These are phyloP conservation scores for Lithobates sylvaticus DNA, from an alignment of 2,797 vertebrate genomes.

Conservation along the genomic window DNA sequence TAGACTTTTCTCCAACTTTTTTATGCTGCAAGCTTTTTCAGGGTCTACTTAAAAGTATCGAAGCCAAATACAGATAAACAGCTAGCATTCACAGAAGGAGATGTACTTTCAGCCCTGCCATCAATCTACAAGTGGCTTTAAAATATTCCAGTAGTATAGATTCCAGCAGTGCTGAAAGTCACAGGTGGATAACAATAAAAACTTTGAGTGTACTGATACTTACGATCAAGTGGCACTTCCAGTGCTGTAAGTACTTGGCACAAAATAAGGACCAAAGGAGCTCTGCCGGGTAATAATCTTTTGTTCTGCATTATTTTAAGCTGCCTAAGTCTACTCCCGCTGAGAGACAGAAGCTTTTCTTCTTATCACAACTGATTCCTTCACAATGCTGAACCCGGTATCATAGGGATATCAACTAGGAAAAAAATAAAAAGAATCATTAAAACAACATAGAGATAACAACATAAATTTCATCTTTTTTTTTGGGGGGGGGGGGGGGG, in stretches of 20 bases:
- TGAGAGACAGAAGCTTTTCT: constrained; percentile 69
- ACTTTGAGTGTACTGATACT: constrained; percentile 72
- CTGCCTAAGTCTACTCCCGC: constrained; percentile 71
- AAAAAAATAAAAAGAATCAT: constrained; percentile 48
- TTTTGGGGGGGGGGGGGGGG: too few relatives aligned
- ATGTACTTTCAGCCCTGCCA: too few relatives aligned
- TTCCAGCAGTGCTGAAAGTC: background rate
- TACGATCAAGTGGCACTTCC: constrained; percentile 97
- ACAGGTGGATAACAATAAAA: background rate
- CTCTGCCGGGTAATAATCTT: constrained; percentile 73
- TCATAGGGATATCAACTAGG: constrained; percentile 66
- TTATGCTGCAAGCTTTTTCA: too few relatives aligned
- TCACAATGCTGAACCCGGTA: constrained; percentile 56
- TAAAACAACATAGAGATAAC: background rate
- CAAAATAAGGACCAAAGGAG: constrained; percentile 82
- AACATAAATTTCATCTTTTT: background rate
- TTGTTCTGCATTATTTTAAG: constrained; percentile 81
- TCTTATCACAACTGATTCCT: constrained; percentile 67
- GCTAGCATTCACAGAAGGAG: too few relatives aligned
- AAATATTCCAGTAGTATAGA: background rate
- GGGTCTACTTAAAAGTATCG: too few relatives aligned
- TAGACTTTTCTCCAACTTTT: too few relatives aligned
- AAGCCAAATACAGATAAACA: too few relatives aligned
- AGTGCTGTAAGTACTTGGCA: constrained; percentile 83
- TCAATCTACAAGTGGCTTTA: background rate